Evolutionary conservation across 2,888 invertebrate species (phyloP).

Genomic region (Sphecodes monilicornis): DNA sequence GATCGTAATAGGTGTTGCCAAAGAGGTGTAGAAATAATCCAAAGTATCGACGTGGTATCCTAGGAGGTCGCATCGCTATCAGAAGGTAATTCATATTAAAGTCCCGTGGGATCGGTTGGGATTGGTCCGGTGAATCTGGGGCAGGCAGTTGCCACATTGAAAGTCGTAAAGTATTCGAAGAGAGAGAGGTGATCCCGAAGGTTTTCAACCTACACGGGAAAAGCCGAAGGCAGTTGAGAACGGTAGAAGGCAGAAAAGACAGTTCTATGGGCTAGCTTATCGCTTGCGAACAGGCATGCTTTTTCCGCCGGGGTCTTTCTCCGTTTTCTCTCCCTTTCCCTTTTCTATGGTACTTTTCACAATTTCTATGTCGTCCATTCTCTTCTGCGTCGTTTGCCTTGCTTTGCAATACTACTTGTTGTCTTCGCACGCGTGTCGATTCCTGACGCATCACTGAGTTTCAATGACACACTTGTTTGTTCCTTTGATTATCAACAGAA

Average conservation of each 20-base stretch:
- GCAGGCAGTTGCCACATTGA: slow-evolving; percentile 76
- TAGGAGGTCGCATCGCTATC: slow-evolving; percentile 69
- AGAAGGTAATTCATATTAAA: slow-evolving; percentile 79
- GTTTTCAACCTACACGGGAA: slow-evolving; percentile 61
- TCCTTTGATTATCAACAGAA: neutral
- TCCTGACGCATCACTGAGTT: neutral
- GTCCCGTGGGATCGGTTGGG: slow-evolving; percentile 77
- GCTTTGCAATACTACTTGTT: neutral
- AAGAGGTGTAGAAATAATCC: slow-evolving; percentile 73
- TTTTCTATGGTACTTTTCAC: slow-evolving; percentile 41
- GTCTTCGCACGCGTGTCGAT: neutral
- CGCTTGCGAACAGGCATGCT: slow-evolving; percentile 79
- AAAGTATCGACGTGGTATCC: slow-evolving; percentile 71
- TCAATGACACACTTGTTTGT: neutral
- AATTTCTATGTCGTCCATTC: slow-evolving; percentile 49
- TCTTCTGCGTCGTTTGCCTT: neutral
- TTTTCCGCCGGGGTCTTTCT: slow-evolving; percentile 69
- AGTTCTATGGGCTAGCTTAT: slow-evolving; percentile 81
- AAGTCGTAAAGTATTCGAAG: slow-evolving; percentile 72
- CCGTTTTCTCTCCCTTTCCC: slow-evolving; percentile 59
- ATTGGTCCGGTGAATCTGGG: slow-evolving; percentile 76
- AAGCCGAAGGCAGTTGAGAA: slow-evolving; percentile 73
- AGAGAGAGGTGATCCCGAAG: slow-evolving; percentile 66
- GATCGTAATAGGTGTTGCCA: slow-evolving; percentile 42
- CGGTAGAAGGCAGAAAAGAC: slow-evolving; percentile 69